Conservation (phyloP, 2,113 vertebrate species). For the Varanus salvator region DNA sequence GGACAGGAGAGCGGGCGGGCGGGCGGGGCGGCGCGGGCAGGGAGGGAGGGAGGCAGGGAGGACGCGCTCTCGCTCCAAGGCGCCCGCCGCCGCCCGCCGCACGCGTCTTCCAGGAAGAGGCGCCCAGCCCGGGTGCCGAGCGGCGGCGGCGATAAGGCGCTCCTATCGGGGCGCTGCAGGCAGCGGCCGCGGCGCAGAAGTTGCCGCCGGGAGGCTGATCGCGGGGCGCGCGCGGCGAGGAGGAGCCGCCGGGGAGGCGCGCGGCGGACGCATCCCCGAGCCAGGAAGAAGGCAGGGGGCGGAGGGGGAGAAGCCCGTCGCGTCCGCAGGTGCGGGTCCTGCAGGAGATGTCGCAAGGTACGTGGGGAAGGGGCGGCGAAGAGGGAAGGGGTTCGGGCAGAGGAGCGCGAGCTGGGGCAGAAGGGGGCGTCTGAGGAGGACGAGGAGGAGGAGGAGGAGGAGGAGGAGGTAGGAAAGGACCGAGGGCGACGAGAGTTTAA, state of each 20-base stretch:
- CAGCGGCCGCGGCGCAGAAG: neutral
- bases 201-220: neutral
- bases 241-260: neutral
- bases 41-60: neutral
- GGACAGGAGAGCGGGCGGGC: neutral
- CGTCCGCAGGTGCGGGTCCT: neutral
- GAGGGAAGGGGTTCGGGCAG: slow-evolving; percentile 28
- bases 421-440: neutral
- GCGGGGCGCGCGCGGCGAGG: neutral
- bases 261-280: slow-evolving; percentile 45
- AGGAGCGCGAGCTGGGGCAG: neutral
- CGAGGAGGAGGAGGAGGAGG: neutral
- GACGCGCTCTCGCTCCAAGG: slow-evolving; percentile 6
- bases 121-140: slow-evolving; percentile 9
- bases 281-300: slow-evolving; percentile 20
- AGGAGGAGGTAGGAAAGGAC: neutral
- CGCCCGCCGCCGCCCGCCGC: neutral
- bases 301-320: neutral
- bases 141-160: slow-evolving; percentile 56
- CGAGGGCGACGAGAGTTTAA: too few relatives aligned
- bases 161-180: slow-evolving; percentile 40
- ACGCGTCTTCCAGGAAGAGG: slow-evolving; percentile 64
- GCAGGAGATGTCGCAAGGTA: slow-evolving; percentile 19
- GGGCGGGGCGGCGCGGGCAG: neutral
- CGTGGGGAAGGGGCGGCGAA: neutral